Percentiles rank a stretch among this genome's conserved stretches.
phyloP scores from a whole-genome alignment of 1,140 invertebrate genomes.

The Ectropis grisescens region DNA sequence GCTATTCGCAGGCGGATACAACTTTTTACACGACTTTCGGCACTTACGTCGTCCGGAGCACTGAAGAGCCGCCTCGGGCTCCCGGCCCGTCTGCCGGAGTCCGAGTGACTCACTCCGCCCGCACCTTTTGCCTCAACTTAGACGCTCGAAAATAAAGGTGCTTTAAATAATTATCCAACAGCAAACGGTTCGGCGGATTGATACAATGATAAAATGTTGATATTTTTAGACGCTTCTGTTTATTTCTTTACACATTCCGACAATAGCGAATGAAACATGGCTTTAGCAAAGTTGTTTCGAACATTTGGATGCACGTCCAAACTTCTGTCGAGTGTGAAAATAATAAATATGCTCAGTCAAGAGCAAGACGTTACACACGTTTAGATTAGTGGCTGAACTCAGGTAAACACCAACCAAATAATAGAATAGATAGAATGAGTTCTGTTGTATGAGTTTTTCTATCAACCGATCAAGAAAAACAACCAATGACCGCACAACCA shows the following conservation, averaged over 20 bases:
- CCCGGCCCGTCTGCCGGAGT: slow-evolving; percentile 43
- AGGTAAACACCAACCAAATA: too few species aligned
- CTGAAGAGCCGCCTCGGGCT: slow-evolving; percentile 44
- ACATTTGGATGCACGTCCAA: too few species aligned
- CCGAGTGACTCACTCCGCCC: slow-evolving; percentile 40
- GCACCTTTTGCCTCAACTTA: slow-evolving; percentile 22
- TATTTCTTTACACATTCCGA: slow-evolving; percentile 17
- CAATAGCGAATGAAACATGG: slow-evolving; percentile 5
- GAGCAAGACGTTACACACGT: too few species aligned
- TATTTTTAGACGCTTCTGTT: slow-evolving; percentile 22
- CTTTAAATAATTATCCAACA: slow-evolving; percentile 41
- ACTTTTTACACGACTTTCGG: slow-evolving; percentile 67
- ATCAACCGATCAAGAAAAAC: too few species aligned
- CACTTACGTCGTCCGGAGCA: slow-evolving; percentile 63
- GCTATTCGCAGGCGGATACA: slow-evolving; percentile 56
- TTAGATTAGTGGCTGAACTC: too few species aligned
- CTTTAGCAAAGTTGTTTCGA: too few species aligned
- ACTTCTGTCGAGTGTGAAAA: too few species aligned
- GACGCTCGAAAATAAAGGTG: slow-evolving; percentile 31
- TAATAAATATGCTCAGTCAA: too few species aligned
- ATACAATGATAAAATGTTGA: slow-evolving; percentile 23
- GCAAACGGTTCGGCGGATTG: slow-evolving; percentile 22
- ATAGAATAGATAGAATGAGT: too few species aligned
- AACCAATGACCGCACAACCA: too few species aligned
- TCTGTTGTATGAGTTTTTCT: too few species aligned